These are phyloP conservation scores for Acrossocheilus fasciatus DNA, from an alignment of 2,797 vertebrate genomes.

Conservation along the genomic window DNA sequence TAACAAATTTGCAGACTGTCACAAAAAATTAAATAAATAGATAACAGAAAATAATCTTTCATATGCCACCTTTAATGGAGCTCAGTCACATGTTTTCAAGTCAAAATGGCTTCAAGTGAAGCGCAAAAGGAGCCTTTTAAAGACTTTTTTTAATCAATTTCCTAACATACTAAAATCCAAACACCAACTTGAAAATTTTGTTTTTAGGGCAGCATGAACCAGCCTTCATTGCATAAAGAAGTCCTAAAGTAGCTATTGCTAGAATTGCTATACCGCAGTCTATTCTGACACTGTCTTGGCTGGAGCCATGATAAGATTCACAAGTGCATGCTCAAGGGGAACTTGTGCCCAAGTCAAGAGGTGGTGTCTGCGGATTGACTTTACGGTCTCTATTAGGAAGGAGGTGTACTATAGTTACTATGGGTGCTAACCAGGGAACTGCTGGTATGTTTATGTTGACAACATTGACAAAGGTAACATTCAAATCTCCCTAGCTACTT, in stretches of 20 bases:
- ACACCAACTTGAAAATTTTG: background rate
- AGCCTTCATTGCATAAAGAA: background rate
- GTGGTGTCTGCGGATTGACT: conserved; percentile 57
- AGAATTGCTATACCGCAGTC: conserved; percentile 2
- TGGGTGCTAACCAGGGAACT: background rate
- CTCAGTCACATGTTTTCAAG: background rate
- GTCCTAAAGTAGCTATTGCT: conserved; percentile 1
- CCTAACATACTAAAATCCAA: background rate
- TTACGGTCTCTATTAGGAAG: conserved; percentile 41
- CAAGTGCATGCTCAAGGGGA: conserved; percentile 46
- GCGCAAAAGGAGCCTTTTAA: background rate
- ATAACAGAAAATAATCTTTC: background rate
- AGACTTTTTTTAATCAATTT: background rate
- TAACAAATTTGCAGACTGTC: background rate
- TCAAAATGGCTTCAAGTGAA: background rate
- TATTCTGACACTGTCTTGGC: conserved; percentile 35
- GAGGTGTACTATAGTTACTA: conserved; percentile 27
- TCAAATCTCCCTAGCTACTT: conserved; percentile 6
- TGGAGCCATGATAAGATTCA: conserved; percentile 55
- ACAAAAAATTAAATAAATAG: background rate
- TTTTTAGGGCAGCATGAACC: background rate
- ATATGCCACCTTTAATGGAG: background rate
- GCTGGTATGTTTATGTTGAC: conserved; percentile 24
- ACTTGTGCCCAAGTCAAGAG: conserved; percentile 61
- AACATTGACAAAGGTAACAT: background rate